These are phyloP conservation scores for Ceuthmochares aereus DNA, from an alignment of 2,113 vertebrate genomes.

Conservation along the genomic window DNA sequence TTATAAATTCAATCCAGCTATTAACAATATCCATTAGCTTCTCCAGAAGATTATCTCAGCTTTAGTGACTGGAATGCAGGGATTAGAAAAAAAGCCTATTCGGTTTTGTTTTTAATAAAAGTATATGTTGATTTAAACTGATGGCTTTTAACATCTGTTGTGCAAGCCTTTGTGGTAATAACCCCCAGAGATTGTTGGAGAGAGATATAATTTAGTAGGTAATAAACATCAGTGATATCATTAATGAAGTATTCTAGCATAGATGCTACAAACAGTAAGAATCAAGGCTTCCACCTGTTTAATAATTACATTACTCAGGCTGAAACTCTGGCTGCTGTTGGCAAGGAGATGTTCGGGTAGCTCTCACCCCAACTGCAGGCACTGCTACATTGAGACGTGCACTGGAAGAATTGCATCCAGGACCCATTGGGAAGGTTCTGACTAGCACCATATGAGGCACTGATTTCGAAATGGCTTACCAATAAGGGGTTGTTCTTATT, in stretches of 20 bases:
- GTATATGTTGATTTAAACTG: constrained; percentile 69
- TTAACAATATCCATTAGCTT: constrained; percentile 70
- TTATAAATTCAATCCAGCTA: constrained; percentile 68
- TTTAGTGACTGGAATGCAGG: constrained; percentile 67
- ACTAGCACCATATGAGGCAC: neutral
- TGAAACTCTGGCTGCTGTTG: neutral
- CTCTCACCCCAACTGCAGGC: neutral
- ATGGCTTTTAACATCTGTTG: constrained; percentile 70
- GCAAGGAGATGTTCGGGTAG: neutral
- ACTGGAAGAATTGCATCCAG: neutral
- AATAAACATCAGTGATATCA: constrained; percentile 66
- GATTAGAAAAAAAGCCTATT: constrained; percentile 30
- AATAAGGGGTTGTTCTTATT: neutral
- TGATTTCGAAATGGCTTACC: constrained; percentile 46
- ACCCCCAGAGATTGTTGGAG: constrained; percentile 53
- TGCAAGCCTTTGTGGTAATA: constrained; percentile 68
- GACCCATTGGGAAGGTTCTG: neutral
- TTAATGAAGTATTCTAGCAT: constrained; percentile 58
- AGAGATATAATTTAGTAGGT: constrained; percentile 56
- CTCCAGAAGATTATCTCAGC: constrained; percentile 69
- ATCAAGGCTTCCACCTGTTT: constrained; percentile 46
- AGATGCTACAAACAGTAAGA: neutral
- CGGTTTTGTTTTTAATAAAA: constrained; percentile 66
- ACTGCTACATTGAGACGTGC: fast-evolving
- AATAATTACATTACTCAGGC: neutral